Evolutionary conservation across 2,888 invertebrate genomes (phyloP).

Genomic region (Euclidia mi): DNA sequence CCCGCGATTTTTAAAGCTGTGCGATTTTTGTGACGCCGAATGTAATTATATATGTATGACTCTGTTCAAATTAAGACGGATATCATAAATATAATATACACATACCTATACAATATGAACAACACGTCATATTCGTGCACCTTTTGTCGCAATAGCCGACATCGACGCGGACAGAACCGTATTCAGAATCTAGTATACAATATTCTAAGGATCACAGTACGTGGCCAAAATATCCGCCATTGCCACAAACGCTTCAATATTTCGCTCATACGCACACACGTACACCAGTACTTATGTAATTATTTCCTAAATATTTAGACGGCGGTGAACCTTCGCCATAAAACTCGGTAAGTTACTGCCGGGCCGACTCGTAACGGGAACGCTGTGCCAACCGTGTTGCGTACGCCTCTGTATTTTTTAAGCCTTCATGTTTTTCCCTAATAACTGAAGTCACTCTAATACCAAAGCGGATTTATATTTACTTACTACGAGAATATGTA

Average conservation of each 20-base stretch:
- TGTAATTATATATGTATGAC: no score
- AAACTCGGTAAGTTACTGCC: constrained; percentile 74
- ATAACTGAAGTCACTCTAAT: constrained; percentile 53
- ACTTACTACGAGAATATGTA: constrained; percentile 35
- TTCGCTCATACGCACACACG: constrained; percentile 45
- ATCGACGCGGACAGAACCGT: no score
- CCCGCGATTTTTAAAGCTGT: no score
- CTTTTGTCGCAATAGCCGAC: no score
- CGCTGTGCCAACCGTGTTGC: constrained; percentile 55
- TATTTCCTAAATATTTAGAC: constrained; percentile 81
- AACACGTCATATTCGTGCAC: no score
- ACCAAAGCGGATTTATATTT: constrained; percentile 44
- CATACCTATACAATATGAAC: no score
- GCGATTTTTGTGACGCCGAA: no score
- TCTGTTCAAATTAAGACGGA: no score
- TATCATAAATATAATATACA: no score
- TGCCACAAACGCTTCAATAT: constrained; percentile 47
- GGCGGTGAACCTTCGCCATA: constrained; percentile 68
- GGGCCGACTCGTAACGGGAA: constrained; percentile 63
- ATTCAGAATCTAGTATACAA: not conserved
- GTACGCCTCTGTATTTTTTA: constrained; percentile 57
- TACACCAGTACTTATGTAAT: constrained; percentile 68
- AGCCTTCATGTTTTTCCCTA: constrained; percentile 54
- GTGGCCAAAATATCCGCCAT: constrained; percentile 17
- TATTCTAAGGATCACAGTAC: constrained; percentile 7